Conservation (phyloP, 1,140 invertebrate species). For the Trichonephila clavata region DNA sequence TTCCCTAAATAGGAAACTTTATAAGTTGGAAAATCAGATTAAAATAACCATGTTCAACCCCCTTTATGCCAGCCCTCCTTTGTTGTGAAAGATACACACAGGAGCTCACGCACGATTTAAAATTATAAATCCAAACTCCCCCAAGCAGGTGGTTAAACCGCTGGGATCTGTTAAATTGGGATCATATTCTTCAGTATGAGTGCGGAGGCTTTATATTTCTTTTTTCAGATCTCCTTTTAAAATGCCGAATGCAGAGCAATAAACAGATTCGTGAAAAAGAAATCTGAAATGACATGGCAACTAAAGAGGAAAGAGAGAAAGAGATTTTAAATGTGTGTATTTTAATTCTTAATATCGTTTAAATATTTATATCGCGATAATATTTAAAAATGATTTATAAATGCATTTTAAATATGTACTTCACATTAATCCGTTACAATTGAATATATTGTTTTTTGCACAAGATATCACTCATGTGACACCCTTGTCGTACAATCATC, state of each 20-base stretch:
- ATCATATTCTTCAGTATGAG: not conserved
- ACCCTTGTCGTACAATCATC: too few species aligned
- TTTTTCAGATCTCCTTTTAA: not conserved
- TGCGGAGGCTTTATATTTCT: not conserved
- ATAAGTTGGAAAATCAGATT: not conserved
- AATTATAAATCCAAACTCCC: constrained; percentile 11
- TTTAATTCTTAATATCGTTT: too few species aligned
- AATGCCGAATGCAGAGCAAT: not conserved
- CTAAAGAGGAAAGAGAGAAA: not conserved
- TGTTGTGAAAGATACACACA: constrained; percentile 39
- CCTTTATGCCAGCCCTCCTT: constrained; percentile 5
- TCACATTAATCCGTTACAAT: too few species aligned
- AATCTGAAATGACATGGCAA: not conserved
- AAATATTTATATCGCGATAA: too few species aligned
- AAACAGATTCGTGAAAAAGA: not conserved
- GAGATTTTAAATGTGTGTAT: not conserved
- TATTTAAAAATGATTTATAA: too few species aligned
- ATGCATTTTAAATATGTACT: too few species aligned
- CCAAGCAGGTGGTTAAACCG: constrained; percentile 47
- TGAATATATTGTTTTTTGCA: too few species aligned
- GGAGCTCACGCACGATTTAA: constrained; percentile 23
- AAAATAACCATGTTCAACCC: constrained; percentile 32
- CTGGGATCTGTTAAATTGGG: constrained; percentile 37
- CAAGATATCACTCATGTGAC: too few species aligned
- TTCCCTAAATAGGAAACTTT: too few species aligned